Conservation (phyloP, 2,797 vertebrate genomes). For the Micromesistius poutassou region DNA sequence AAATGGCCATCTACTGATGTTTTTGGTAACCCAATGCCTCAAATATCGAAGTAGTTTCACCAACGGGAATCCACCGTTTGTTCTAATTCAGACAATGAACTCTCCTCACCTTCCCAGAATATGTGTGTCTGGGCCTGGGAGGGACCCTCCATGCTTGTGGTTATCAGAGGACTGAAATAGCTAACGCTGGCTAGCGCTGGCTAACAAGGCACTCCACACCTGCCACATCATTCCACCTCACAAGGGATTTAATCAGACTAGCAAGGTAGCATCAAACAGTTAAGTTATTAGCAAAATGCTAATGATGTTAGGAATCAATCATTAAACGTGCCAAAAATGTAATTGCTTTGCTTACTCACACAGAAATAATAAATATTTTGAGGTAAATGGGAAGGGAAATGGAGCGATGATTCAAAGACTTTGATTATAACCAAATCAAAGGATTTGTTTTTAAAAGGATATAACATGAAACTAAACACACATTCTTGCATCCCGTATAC, state of each 20-base stretch:
- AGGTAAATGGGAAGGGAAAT: too few relatives aligned
- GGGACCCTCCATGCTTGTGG: constrained; percentile 29
- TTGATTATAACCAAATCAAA: too few relatives aligned
- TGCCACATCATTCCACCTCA: constrained; percentile 31
- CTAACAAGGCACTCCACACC: constrained; percentile 54
- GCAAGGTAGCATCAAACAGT: too few relatives aligned
- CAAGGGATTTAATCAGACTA: not conserved
- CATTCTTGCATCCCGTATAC: too few relatives aligned
- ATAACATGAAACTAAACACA: not conserved
- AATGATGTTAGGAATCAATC: too few relatives aligned
- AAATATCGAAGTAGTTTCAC: constrained; percentile 2
- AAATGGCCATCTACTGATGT: too few relatives aligned
- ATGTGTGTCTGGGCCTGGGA: constrained; percentile 14
- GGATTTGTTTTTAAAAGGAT: not conserved
- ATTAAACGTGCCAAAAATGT: too few relatives aligned
- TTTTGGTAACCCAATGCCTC: too few relatives aligned
- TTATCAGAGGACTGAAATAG: constrained; percentile 72
- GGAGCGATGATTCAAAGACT: not conserved
- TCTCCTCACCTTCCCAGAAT: constrained; percentile 22
- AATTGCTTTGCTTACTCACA: too few relatives aligned
- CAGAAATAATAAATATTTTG: too few relatives aligned
- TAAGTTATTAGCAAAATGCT: too few relatives aligned
- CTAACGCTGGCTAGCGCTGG: constrained; percentile 21
- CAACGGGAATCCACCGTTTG: not conserved
- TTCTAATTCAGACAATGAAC: constrained; percentile 38